Evolutionary conservation across 2,797 vertebrate genomes (phyloP), one percentile per base, ranked within the genome.

Genomic region (Melanotaenia parkinsoni): DNA sequence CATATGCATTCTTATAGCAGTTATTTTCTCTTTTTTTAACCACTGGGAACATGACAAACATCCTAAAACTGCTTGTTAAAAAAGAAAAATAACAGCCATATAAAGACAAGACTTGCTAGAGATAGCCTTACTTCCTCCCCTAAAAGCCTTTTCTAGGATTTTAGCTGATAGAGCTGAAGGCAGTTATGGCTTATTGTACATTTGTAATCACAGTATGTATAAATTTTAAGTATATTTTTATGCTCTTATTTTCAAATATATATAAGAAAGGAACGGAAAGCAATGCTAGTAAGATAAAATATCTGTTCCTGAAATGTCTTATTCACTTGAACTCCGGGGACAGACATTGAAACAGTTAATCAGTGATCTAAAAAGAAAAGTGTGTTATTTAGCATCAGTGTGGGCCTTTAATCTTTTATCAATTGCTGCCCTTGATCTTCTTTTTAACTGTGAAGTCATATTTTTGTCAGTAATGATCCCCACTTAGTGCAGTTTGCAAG

Each of bases 401-500:
- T 57, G n/a, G 20, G 50, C 54, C 38, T 61, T 77, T 70, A 63
- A 69, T 63, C 40, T 51, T 58, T 74, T 58, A 64, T 58, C 68
- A 37, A 30, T 57, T 57, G 32, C 66, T 71, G 61, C 32, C 47
- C 53, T 78, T 51, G 71, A 67, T 80, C 53, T 65, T 65, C 38
- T 60, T 63, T 38, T 4, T 11, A 8, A 38, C 50, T 58, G n/a
- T 59, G 16, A 74, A 69, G 60, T 75, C 0, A 0, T 78, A 37
- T 67, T 73, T 84, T 80, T 65, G 56, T 69, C 72, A 35, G 72
- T 86, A 85, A 87, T 83, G 76, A 81, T 76, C 69, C 32, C 50
- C 43, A 50, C 58, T 77, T 70, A 28, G 40, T 53, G 73, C 63
- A 53, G 63, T 63, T 77, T 50, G 3, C 73, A 72, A 32, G 74